Base-by-base conservation (phyloP, 2,888 invertebrate species). In the Neria commutata region DNA sequence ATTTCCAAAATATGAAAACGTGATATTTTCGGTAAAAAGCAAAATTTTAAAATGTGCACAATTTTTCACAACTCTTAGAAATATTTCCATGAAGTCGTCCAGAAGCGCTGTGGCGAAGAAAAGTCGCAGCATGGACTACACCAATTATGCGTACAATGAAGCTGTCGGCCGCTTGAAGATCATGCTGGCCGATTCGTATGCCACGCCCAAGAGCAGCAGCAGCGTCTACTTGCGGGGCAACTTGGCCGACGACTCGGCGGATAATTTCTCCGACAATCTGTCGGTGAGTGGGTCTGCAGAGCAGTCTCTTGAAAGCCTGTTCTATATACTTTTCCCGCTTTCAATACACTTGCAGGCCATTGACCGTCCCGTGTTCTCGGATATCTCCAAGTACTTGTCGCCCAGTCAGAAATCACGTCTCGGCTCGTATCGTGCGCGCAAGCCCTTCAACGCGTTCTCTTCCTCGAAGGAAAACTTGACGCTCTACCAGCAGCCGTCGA, bases 81-180 rank as follows among this genome's bases (percentile, higher is more conserved):
- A 72, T 58, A 70, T 75, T 63, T 72, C 77, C 54, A 79, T 81
- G 76, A 80, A 76, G 71, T 73, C 79, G 53, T 74, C 78, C 50
- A 79, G 75, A 66, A 72, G 74, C 60, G n/a, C n/a, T n/a, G 75
- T 76, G 59, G 74, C 74, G 56, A 81, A 81, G 68, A 81, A 80
- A 67, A 70, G 71, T 49, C 79, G 79, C 65, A 84, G 88, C 49
- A 88, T 90, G 52, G 91, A 93, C 81, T 92, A 92, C 70, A 92
- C 92, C 0, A 93, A 93, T 76, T 85, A 89, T 69, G 92, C 92
- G 5, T 92, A 94, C 74, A 88, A 91, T 67, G 93, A 93, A 79
- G 93, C 93, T 14, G 92, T 93, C 3, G 88, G 89, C 1, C 88
- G 92, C 62, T 81, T 94, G 51, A 87, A 91, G 77, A 88, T 91